phyloP scores from a whole-genome alignment of 2,113 vertebrate species.

The Parus major region DNA sequence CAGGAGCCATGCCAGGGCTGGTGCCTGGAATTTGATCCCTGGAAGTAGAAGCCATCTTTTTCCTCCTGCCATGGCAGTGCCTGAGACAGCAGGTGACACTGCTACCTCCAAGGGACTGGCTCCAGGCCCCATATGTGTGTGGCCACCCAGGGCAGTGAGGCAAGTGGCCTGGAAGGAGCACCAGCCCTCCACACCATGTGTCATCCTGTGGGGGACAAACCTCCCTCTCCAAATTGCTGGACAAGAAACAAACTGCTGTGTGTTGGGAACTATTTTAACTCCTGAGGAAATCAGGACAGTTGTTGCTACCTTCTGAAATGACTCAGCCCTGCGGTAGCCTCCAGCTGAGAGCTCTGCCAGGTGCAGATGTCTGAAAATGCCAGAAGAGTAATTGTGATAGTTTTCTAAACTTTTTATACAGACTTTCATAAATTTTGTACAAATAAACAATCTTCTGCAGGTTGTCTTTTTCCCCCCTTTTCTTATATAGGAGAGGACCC shows the following conservation, averaged over 20 bases:
- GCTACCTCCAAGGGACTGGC: not conserved
- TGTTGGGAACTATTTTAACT: not conserved
- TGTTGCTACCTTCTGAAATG: not conserved
- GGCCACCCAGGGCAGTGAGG: not conserved
- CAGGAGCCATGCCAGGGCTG: not conserved
- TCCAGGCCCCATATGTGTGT: fast-evolving
- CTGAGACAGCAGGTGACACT: not conserved
- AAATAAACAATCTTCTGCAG: not conserved
- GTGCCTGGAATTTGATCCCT: not conserved
- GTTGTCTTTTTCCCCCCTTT: fast-evolving
- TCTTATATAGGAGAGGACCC: not conserved
- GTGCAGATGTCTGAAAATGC: not conserved
- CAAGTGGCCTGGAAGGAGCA: not conserved
- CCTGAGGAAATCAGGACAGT: not conserved
- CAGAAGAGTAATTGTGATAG: not conserved
- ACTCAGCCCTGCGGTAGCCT: not conserved
- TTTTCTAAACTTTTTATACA: not conserved
- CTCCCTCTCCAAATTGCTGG: not conserved
- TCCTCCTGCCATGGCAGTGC: not conserved
- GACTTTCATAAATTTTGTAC: not conserved
- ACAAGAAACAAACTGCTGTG: not conserved
- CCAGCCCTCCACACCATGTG: fast-evolving
- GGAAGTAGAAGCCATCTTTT: not conserved
- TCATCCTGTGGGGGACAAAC: not conserved
- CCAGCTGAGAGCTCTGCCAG: not conserved